phyloP scores from a whole-genome alignment of 2,888 invertebrate genomes.

The Bruchidius siliquastri region DNA sequence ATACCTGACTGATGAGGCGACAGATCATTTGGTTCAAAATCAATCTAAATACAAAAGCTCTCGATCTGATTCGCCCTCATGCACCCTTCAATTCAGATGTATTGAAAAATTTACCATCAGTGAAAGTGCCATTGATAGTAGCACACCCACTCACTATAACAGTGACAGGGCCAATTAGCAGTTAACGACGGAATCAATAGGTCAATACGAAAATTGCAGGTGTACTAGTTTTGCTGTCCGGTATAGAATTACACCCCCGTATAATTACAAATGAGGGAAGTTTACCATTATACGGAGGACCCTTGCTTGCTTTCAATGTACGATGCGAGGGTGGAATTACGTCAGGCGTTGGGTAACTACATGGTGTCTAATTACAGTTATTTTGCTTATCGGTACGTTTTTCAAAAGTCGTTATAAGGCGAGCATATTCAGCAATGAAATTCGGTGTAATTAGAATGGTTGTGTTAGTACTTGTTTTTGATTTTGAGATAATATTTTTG shows the following conservation, averaged over 20 bases:
- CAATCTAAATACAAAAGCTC: background rate
- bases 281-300: background rate
- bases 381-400: background rate
- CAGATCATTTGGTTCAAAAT: background rate
- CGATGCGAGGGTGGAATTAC: background rate
- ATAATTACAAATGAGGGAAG: slow-evolving; percentile 16
- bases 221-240: slow-evolving; percentile 2
- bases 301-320: background rate
- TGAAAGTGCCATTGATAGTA: background rate
- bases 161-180: slow-evolving; percentile 24
- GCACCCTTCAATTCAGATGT: background rate
- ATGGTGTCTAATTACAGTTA: background rate
- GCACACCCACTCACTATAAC: slow-evolving; percentile 4
- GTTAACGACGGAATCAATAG: slow-evolving; percentile 22
- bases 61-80: background rate
- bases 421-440: too few species aligned
- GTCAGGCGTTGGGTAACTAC: background rate
- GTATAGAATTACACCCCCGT: slow-evolving; percentile 19
- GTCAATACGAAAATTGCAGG: slow-evolving; percentile 23
- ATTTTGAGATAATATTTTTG: too few species aligned
- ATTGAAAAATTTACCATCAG: background rate
- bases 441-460: too few species aligned
- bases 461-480: too few species aligned
- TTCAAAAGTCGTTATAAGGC: background rate
- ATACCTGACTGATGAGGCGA: too few species aligned